phyloP scores from a whole-genome alignment of 1,140 invertebrate genomes.

The Aphidius gifuensis region DNA sequence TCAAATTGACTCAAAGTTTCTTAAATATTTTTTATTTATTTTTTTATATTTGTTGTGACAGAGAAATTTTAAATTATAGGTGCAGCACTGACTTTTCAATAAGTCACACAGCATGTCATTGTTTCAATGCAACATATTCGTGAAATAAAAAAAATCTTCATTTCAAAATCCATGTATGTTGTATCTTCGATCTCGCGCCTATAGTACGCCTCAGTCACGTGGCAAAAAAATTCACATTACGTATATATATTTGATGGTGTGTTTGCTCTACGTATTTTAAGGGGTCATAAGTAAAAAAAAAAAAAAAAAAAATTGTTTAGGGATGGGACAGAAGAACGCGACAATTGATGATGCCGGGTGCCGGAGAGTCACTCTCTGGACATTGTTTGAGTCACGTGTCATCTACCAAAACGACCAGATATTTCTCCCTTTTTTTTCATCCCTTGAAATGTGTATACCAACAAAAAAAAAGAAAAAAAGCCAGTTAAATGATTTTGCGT shows the following conservation, averaged over 20 bases:
- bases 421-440: slow-evolving; percentile 19
- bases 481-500: slow-evolving; percentile 55
- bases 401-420: slow-evolving; percentile 29
- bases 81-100: no score
- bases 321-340: slow-evolving; percentile 36
- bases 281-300: slow-evolving; percentile 17
- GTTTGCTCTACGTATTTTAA: slow-evolving; percentile 54
- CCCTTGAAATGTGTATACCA: not conserved
- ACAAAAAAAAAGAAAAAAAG: slow-evolving; percentile 15
- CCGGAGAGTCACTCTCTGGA: slow-evolving; percentile 42
- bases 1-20: no score
- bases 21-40: no score
- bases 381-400: slow-evolving; percentile 52
- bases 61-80: no score
- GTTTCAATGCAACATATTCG: no score
- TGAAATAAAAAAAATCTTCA: no score
- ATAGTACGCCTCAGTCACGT: not conserved
- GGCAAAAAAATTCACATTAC: not conserved
- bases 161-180: no score
- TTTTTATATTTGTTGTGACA: no score
- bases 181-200: no score
- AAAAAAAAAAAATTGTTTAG: slow-evolving; percentile 13
- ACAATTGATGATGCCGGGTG: slow-evolving; percentile 49
- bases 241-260: slow-evolving; percentile 32
- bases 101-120: no score